Percentiles rank a stretch among this genome's conserved stretches.
Evolutionary conservation across 2,888 invertebrate genomes (phyloP).

Genomic region (Thecocarcelia acutangulata): DNA sequence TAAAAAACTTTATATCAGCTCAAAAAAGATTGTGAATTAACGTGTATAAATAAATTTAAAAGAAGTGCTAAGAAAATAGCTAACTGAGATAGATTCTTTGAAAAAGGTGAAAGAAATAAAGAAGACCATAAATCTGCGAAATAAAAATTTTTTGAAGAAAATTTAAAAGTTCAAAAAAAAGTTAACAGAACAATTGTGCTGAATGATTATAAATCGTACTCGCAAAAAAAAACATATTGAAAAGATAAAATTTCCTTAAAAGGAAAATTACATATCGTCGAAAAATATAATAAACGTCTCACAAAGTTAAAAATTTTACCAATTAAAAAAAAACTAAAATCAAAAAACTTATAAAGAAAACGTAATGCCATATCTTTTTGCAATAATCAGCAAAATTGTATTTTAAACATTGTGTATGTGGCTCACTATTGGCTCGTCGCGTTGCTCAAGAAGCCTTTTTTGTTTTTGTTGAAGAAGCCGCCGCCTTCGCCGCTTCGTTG

Average conservation of each 20-base stretch:
- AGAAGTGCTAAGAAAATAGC: neutral
- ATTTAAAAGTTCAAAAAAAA: too few relatives aligned
- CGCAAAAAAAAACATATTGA: constrained; percentile 2
- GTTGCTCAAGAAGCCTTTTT: constrained; percentile 60
- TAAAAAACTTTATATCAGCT: neutral
- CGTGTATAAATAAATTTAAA: constrained; percentile 2
- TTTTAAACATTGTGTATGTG: constrained; percentile 52
- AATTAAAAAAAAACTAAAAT: neutral
- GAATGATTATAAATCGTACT: neutral
- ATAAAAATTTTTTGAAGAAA: constrained; percentile 2
- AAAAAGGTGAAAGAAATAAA: neutral
- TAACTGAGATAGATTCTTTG: constrained; percentile 23
- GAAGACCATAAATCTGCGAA: constrained; percentile 43
- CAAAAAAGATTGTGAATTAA: neutral
- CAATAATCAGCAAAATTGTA: constrained; percentile 27
- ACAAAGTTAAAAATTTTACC: neutral
- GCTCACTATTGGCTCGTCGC: constrained; percentile 48
- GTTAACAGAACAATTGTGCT: too few relatives aligned
- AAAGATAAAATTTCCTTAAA: too few relatives aligned
- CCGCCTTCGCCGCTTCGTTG: constrained; percentile 48
- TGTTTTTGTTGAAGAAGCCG: constrained; percentile 42
- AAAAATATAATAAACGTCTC: neutral
- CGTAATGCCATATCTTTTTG: constrained; percentile 1
- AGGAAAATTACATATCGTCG: neutral
- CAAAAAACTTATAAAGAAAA: neutral